Evolutionary conservation across 2,888 invertebrate species (phyloP), one percentile per base, ranked within the genome.

Genomic region (Lasioglossum pauxillum): DNA sequence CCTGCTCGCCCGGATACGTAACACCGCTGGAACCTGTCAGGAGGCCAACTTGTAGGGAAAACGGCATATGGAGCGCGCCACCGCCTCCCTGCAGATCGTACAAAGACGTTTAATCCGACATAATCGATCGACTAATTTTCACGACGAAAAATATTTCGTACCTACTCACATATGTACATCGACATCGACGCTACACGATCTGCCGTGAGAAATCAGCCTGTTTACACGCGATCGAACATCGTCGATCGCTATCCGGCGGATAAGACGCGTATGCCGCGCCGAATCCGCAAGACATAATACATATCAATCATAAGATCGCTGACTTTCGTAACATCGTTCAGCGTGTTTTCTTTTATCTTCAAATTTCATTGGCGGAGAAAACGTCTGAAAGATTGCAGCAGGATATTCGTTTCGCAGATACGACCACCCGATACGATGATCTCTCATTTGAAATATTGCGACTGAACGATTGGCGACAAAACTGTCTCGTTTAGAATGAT

Each of bases 21-120:
- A 90, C 93, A 4, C 95, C 95, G 0, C 82, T 95, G 71, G 96
- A 96, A 82, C 96, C 96, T n/a, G 96, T 96, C 77, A 96, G 96
- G 90, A 96, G 96, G 92, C 96, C 97, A 10, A 96, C 96, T 84
- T 97, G 97, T 93, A 95, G 96, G 77, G 96, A 96, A 53, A 97
- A 97, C 92, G 97, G 97, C 71, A 96, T 96, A 90, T 97, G 97
- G 97, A 97, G 97, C 31, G 96, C 96, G 49, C 96, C 96, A 14
- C 96, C 97, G 83, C 97, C 97, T 27, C 96, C 96, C 85, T 97
- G 97, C 94, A 96, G 96, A 89, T 97, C 96, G 93, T 97, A 97
- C 94, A 96, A 96, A 93, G 96, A 96, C 88, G 96, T 96, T 94
- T 91, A 72, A 89, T 71, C 23, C 19, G 71, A 71, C n/a, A n/a